Conservation (phyloP, 2,888 invertebrate species). For the Nasonia oneida region DNA sequence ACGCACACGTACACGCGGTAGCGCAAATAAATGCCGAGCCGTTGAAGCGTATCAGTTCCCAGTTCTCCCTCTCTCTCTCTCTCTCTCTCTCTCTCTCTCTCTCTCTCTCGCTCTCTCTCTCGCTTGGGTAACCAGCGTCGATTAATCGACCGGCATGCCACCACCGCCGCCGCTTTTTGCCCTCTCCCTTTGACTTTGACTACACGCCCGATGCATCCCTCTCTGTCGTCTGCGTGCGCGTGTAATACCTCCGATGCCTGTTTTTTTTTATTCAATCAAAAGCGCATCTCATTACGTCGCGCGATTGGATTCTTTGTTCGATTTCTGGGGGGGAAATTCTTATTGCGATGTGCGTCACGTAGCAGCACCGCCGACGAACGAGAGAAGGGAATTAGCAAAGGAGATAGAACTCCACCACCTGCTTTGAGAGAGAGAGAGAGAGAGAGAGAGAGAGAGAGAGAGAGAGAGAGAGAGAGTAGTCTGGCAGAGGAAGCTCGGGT, state of each 20-base stretch:
- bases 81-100: background rate
- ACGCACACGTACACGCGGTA: background rate
- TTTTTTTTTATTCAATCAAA: background rate
- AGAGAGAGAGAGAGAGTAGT: background rate
- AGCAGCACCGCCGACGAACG: too few species aligned
- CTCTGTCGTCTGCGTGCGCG: too few species aligned
- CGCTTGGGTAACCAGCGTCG: background rate
- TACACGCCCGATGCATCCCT: background rate
- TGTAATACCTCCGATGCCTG: too few species aligned
- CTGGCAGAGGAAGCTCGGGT: background rate
- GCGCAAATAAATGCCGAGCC: conserved; percentile 1
- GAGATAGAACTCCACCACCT: too few species aligned
- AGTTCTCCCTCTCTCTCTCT: background rate
- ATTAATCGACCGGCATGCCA: conserved; percentile 15
- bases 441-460: too few species aligned
- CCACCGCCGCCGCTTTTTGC: too few species aligned
- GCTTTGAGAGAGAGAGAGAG: too few species aligned
- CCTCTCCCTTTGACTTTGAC: conserved; percentile 10
- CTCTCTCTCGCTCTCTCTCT: background rate
- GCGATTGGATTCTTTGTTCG: background rate
- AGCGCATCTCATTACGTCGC: background rate
- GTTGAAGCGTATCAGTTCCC: background rate
- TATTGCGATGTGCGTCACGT: too few species aligned
- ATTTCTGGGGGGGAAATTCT: too few species aligned
- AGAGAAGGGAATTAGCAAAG: too few species aligned